Conservation (phyloP, 2,888 invertebrate genomes). For the Melinopterus prodromus region DNA sequence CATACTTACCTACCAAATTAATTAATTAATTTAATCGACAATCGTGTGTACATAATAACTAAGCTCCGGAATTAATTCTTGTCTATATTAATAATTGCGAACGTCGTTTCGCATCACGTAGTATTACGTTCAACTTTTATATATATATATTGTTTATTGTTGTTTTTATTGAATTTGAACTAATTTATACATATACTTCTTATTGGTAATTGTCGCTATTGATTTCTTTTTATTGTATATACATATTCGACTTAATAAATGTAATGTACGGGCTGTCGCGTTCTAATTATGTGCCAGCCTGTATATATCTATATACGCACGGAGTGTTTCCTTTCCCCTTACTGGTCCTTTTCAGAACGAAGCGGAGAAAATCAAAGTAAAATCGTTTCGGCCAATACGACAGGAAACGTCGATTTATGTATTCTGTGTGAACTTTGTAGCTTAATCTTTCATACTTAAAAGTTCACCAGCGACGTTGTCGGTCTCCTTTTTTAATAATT, state of each 20-base stretch:
- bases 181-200: background rate
- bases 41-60: background rate
- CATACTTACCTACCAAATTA: constrained; percentile 63
- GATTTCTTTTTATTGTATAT: background rate
- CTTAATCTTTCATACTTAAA: too few relatives aligned
- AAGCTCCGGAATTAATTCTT: background rate
- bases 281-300: background rate
- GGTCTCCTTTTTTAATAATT: too few relatives aligned
- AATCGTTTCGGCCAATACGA: background rate
- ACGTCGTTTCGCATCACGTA: background rate
- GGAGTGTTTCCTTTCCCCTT: background rate
- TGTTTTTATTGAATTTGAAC: background rate
- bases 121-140: background rate
- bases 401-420: too few relatives aligned
- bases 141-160: background rate
- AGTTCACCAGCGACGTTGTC: too few relatives aligned
- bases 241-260: background rate
- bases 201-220: background rate
- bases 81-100: background rate
- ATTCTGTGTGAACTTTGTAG: too few relatives aligned
- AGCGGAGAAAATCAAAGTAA: background rate
- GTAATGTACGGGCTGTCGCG: background rate
- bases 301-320: background rate
- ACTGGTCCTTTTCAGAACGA: background rate
- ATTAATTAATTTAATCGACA: constrained; percentile 16